Base-by-base conservation (phyloP, 2,888 invertebrate genomes). In the Ecdyonurus torrentis region DNA sequence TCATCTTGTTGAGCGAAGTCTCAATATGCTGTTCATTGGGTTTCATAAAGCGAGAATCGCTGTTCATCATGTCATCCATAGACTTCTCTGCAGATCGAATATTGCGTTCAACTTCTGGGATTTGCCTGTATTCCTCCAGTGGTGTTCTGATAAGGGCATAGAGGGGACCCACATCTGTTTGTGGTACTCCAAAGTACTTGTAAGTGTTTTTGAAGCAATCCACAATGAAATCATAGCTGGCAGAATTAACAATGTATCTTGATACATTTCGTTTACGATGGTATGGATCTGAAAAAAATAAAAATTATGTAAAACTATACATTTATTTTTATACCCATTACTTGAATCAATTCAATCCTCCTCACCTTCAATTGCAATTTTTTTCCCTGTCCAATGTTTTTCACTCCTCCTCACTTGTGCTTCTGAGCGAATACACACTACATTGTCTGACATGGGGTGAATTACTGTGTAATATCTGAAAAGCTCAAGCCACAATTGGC, bases 191-290 rank as follows among this genome's bases (percentile, higher is more conserved):
- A 71, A 78, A 80, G 69, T 79, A 79, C 23, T 72, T 68, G 66
- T 75, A 78, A 1, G 78, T 72, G 22, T 71, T 72, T 59, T 74
- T 70, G 37, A 80, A 69, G 58, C 76, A 74, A 50, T 75, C 74
- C 59, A 74, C 70, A 64, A 79, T 75, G 67, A 76, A 79, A 52
- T 78, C 77, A 68, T 74, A 76, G 24, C 77, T 71, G 53, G 72
- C 70, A 20, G 71, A 70, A 65, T 74, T 74, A 60, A 73, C 74
- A 52, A 79, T 71, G 52, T 74, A 73, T 59, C 77, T 69, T 2
- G 77, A 73, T 22, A 79, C 68, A 70, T 79, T 79, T 61, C 76
- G 71, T 66, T 75, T 76, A 3, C 70, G 67, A 52, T 72, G 68
- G 67, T 77, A 76, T 2, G 79, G 79, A 73, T 79, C 79, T 78